These are phyloP conservation scores for Orcinus orca DNA, from an alignment of 2,113 vertebrate species.

Conservation along the genomic window DNA sequence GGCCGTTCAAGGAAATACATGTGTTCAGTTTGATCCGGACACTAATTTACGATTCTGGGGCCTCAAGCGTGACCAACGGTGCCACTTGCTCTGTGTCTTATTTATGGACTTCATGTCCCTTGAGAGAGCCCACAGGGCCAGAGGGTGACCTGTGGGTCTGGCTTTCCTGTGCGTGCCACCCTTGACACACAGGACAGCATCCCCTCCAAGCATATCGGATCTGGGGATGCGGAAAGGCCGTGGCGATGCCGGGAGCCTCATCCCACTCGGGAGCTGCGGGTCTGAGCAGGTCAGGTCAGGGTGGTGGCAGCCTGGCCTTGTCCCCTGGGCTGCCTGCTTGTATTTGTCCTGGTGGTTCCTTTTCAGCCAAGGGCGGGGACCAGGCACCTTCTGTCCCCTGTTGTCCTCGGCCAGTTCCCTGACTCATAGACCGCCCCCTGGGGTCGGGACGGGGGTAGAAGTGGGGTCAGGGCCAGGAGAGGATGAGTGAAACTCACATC, in stretches of 20 bases:
- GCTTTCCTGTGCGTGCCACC: rapidly evolving
- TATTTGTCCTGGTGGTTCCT: neutral
- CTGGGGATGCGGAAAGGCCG: rapidly evolving
- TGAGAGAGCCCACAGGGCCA: rapidly evolving
- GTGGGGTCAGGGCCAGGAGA: neutral
- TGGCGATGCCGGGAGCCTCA: rapidly evolving
- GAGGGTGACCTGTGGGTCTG: neutral
- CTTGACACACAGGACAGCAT: too few species aligned
- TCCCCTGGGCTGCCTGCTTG: rapidly evolving
- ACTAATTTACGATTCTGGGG: rapidly evolving
- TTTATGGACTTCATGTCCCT: rapidly evolving
- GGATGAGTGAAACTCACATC: rapidly evolving
- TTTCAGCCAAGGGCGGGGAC: rapidly evolving
- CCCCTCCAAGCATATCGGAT: rapidly evolving
- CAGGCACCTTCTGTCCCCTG: neutral
- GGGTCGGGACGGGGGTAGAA: rapidly evolving
- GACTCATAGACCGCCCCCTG: rapidly evolving
- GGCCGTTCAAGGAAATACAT: neutral
- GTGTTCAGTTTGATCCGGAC: neutral
- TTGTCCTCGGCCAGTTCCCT: too few species aligned
- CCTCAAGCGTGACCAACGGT: neutral
- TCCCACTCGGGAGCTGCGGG: neutral
- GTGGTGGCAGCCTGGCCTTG: neutral
- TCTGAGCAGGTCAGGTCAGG: neutral
- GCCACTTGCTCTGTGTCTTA: rapidly evolving